phyloP scores from a whole-genome alignment of 2,797 vertebrate genomes.

The Scomberomorus guttatus region DNA sequence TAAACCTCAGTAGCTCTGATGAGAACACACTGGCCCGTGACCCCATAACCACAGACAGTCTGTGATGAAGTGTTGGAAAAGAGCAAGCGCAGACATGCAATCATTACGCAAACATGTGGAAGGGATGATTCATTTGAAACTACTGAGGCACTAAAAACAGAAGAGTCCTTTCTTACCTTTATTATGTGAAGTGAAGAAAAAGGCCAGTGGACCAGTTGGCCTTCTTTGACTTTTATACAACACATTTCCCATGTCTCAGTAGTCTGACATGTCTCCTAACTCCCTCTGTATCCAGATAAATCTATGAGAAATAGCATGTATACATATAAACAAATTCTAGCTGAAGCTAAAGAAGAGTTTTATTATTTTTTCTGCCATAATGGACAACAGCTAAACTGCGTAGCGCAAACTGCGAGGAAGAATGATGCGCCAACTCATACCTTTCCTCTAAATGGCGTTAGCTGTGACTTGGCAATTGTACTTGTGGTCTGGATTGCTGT shows the following conservation, averaged over 20 bases:
- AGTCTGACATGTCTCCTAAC: not conserved
- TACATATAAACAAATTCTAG: not conserved
- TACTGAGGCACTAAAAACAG: conserved; percentile 56
- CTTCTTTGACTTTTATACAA: conserved; percentile 20
- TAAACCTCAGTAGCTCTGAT: conserved; percentile 33
- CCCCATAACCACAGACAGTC: conserved; percentile 68
- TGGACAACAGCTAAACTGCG: conserved; percentile 10
- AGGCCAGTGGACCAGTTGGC: conserved; percentile 12
- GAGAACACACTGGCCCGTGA: conserved; percentile 60
- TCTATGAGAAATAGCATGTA: not conserved
- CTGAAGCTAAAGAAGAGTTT: not conserved
- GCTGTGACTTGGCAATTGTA: conserved; percentile 25
- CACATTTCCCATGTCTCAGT: conserved; percentile 16
- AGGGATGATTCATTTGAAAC: conserved; percentile 81
- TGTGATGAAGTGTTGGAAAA: conserved; percentile 77
- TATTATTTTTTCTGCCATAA: not conserved
- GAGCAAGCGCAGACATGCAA: conserved; percentile 78
- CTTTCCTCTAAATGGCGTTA: conserved; percentile 13
- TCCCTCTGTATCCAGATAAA: not conserved
- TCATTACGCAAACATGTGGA: conserved; percentile 83
- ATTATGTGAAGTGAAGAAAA: conserved; percentile 48
- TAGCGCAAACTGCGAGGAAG: conserved; percentile 17
- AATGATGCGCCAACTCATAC: conserved; percentile 34
- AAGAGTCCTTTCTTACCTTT: conserved; percentile 65
- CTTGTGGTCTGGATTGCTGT: conserved; percentile 17